Conservation (phyloP, 2,888 invertebrate genomes). For the Sicus ferrugineus region DNA sequence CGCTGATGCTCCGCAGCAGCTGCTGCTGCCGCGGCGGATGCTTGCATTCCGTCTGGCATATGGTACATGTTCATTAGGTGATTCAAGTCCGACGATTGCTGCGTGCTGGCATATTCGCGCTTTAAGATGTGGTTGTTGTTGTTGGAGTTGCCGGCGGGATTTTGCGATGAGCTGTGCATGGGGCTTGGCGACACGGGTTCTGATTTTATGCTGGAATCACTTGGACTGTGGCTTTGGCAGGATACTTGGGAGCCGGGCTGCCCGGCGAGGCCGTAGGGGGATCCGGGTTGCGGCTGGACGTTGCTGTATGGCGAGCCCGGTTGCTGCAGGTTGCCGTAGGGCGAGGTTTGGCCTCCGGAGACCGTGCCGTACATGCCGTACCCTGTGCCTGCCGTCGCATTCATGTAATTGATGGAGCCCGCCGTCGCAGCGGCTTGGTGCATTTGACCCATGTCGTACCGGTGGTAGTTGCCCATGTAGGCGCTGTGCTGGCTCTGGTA, state of each 20-base stretch:
- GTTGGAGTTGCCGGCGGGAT: constrained; percentile 60
- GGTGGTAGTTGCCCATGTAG: constrained; percentile 75
- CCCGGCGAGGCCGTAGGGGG: constrained; percentile 68
- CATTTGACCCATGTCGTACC: constrained; percentile 91
- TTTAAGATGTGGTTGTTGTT: constrained; percentile 68
- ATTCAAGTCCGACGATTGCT: constrained; percentile 69
- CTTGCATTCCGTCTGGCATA: constrained; percentile 71
- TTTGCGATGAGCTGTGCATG: constrained; percentile 57
- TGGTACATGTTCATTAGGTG: constrained; percentile 76
- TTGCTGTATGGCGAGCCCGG: constrained; percentile 73
- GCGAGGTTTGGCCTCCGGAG: constrained; percentile 75
- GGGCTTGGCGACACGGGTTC: constrained; percentile 86
- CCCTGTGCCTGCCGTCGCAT: constrained; percentile 70
- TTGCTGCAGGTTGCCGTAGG: constrained; percentile 75
- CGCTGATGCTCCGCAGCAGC: constrained; percentile 58
- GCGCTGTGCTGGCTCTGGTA: constrained; percentile 83
- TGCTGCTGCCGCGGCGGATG: constrained; percentile 66
- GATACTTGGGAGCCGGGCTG: constrained; percentile 73
- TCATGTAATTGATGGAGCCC: constrained; percentile 75
- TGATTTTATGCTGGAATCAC: constrained; percentile 87
- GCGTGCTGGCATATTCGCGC: constrained; percentile 72
- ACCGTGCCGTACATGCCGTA: constrained; percentile 79
- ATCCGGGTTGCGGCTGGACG: constrained; percentile 66
- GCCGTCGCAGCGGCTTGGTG: constrained; percentile 67
- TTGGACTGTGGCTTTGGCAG: constrained; percentile 82